These are phyloP conservation scores for Saimiri boliviensis DNA, from an alignment of 2,113 vertebrate genomes.

Conservation along the genomic window DNA sequence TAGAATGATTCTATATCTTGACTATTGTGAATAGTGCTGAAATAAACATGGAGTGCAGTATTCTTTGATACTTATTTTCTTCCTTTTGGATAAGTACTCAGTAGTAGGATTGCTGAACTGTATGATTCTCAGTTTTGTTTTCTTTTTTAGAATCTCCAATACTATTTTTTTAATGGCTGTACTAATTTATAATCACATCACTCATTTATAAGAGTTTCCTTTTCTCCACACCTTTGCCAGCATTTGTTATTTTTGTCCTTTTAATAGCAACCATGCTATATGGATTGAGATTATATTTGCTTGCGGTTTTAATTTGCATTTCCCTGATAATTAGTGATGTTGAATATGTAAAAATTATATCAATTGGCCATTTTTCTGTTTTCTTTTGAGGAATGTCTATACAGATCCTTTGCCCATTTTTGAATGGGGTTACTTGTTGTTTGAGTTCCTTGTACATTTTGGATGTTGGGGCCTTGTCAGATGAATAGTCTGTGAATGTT, in stretches of 20 bases:
- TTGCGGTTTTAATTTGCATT: background rate
- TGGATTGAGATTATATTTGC: background rate
- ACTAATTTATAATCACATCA: background rate
- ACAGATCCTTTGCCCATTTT: background rate
- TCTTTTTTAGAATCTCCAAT: background rate
- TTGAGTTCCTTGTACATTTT: background rate
- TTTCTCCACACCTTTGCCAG: background rate
- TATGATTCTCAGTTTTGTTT: background rate
- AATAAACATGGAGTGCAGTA: background rate
- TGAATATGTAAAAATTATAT: background rate
- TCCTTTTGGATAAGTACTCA: background rate
- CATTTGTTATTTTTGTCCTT: background rate
- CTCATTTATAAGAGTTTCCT: background rate
- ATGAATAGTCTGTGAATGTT: background rate
- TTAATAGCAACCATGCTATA: background rate
- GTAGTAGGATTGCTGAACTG: background rate
- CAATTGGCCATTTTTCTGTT: background rate
- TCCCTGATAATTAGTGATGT: background rate
- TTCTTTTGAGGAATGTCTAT: background rate
- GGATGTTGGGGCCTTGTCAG: background rate
- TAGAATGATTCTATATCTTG: background rate
- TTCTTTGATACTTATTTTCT: background rate
- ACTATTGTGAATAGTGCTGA: background rate
- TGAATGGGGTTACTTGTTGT: background rate
- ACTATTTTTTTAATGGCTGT: background rate